A percentile compares a stretch with the other conserved stretches of the same genome.
Conservation (phyloP, 2,797 vertebrate species). For the Amblyopsis hoosieri region DNA sequence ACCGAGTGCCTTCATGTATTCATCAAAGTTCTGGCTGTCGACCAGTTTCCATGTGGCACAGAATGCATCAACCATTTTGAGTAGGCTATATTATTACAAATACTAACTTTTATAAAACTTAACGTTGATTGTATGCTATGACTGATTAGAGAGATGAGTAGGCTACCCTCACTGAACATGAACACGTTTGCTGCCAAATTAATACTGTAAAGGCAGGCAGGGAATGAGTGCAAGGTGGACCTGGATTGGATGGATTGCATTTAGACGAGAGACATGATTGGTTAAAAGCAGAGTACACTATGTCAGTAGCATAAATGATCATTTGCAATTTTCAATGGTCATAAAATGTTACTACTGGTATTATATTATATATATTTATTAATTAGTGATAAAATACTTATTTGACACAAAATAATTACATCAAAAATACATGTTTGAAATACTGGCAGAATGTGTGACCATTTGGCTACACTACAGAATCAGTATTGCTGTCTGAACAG, state of each 20-base stretch:
- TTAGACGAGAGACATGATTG: not conserved
- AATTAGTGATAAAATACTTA: conserved; percentile 57
- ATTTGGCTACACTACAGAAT: no score
- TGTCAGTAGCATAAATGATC: not conserved
- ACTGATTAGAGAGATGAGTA: not conserved
- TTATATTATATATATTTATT: conserved; percentile 51
- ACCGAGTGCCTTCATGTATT: conserved; percentile 96
- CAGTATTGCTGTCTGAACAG: conserved; percentile 3
- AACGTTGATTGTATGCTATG: no score
- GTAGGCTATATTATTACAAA: conserved; percentile 2
- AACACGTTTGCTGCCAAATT: conserved; percentile 33
- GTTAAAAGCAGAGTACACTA: no score
- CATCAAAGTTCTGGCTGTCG: conserved; percentile 96
- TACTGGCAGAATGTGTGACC: conserved; percentile 11
- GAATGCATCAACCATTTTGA: conserved; percentile 91
- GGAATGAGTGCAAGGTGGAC: not conserved
- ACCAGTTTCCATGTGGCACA: conserved; percentile 93
- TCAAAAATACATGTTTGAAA: conserved; percentile 20
- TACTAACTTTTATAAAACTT: no score
- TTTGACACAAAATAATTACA: conserved; percentile 21
- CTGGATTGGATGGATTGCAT: conserved; percentile 54
- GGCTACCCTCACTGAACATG: not conserved
- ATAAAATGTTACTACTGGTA: not conserved
- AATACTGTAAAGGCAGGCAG: conserved; percentile 51
- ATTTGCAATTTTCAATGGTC: not conserved